Conservation (phyloP, 2,888 invertebrate species). For the Epinotia bilunana region DNA sequence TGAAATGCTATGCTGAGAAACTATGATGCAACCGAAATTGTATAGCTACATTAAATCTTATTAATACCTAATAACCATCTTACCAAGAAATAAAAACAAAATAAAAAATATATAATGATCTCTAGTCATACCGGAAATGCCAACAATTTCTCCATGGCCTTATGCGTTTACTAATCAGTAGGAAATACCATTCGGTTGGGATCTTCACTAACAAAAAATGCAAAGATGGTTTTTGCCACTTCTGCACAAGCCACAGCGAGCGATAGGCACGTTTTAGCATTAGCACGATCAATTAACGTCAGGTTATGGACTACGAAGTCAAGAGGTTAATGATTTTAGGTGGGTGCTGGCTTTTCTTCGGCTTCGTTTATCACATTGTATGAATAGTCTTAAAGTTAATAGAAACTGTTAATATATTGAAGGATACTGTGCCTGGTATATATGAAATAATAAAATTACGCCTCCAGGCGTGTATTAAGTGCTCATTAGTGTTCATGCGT, state of each 20-base stretch:
- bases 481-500: not conserved
- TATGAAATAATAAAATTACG: not conserved
- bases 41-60: not conserved
- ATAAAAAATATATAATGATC: not conserved
- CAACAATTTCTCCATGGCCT: not conserved
- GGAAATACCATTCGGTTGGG: constrained; percentile 10
- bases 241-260: not conserved
- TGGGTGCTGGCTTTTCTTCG: constrained; percentile 10
- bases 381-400: not conserved
- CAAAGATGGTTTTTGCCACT: constrained; percentile 3
- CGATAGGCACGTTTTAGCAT: constrained; percentile 17
- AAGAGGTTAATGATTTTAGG: constrained; percentile 17
- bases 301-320: constrained; percentile 9
- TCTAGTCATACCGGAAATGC: not conserved
- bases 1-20: no score
- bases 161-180: constrained; percentile 8
- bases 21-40: not conserved
- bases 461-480: not conserved
- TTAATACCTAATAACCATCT: not conserved
- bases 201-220: constrained; percentile 9
- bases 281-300: constrained; percentile 23
- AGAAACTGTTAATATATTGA: not conserved
- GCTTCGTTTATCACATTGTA: not conserved
- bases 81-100: not conserved
- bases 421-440: not conserved